phyloP scores from a whole-genome alignment of 2,113 vertebrate genomes.

The Anguilla rostrata region DNA sequence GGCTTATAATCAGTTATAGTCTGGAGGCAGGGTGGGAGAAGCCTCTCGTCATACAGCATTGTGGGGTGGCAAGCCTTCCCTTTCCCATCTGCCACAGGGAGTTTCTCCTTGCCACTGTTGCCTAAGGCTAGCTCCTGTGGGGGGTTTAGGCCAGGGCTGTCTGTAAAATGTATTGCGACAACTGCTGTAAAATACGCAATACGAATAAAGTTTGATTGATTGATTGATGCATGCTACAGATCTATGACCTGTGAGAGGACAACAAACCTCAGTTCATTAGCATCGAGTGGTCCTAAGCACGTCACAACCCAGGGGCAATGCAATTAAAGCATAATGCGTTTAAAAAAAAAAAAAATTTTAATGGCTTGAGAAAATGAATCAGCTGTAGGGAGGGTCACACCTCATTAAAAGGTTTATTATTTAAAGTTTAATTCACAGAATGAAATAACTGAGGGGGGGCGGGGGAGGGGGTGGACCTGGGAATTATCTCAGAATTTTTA shows the following conservation, averaged over 20 bases:
- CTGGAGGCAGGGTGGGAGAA: too few relatives aligned
- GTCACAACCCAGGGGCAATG: neutral
- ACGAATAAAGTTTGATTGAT: too few relatives aligned
- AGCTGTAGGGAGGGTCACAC: neutral
- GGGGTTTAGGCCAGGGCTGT: too few relatives aligned
- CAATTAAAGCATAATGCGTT: neutral
- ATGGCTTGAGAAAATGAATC: neutral
- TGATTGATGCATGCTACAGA: too few relatives aligned
- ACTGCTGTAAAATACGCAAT: too few relatives aligned
- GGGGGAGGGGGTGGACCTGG: neutral
- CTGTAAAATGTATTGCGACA: too few relatives aligned
- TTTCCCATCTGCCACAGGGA: too few relatives aligned
- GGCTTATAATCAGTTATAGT: too few relatives aligned
- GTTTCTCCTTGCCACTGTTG: too few relatives aligned
- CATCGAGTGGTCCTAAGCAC: neutral
- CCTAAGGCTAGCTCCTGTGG: too few relatives aligned
- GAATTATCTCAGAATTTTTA: neutral
- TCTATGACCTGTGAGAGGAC: neutral
- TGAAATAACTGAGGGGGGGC: neutral
- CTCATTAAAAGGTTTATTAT: neutral
- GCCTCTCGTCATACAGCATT: too few relatives aligned
- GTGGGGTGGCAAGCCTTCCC: too few relatives aligned
- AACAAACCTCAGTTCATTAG: neutral
- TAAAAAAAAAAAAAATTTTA: neutral
- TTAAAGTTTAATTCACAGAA: slow-evolving; percentile 5